Evolutionary conservation across 2,797 vertebrate species (phyloP), one percentile per base, ranked within the genome.

Genomic region (Hylomyscus alleni): DNA sequence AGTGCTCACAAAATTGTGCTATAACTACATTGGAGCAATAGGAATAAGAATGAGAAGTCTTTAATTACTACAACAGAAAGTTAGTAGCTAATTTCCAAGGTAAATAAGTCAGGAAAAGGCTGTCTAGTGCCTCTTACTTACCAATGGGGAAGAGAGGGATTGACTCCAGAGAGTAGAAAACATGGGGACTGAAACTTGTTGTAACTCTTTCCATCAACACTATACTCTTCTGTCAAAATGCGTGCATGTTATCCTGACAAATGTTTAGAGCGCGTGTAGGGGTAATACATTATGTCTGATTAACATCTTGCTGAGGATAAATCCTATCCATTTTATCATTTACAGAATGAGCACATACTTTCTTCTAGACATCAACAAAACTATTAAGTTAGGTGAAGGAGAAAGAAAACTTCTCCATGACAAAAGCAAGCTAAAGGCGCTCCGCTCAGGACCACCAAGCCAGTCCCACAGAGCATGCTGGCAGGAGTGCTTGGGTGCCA

Each of bases 41-140:
- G 50, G 58, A 77, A 89, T 47, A 94, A 78, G 89, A 90, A 94
- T 75, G 85, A 88, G 88, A 94, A 14, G 29, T 72, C 52, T 81
- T 88, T 47, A 76, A 4, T 44, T 65, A 82, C 7, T 24, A n/a
- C 65, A 87, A 90, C 44, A 92, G 44, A 89, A 84, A 56, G 2
- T 75, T 34, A 67, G n/a, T 47, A 60, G 52, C 69, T 58, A 93
- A 86, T 93, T 77, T 34, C 29, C 47, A 73, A 89, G 22, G 65
- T 65, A 13, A 47, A 83, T 76, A 69, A 76, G 84, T 58, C 86
- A 52, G 44, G 34, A 40, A 90, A 37, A 90, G 80, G 65, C 22
- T 75, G 87, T 92, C 47, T 86, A 89, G 22, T 50, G 7, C 26
- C 14, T 50, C 6, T 77, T 77, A 9, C 44, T 37, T 80, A 92